Conservation (phyloP, 2,888 invertebrate genomes). For the Poecilus cupreus region DNA sequence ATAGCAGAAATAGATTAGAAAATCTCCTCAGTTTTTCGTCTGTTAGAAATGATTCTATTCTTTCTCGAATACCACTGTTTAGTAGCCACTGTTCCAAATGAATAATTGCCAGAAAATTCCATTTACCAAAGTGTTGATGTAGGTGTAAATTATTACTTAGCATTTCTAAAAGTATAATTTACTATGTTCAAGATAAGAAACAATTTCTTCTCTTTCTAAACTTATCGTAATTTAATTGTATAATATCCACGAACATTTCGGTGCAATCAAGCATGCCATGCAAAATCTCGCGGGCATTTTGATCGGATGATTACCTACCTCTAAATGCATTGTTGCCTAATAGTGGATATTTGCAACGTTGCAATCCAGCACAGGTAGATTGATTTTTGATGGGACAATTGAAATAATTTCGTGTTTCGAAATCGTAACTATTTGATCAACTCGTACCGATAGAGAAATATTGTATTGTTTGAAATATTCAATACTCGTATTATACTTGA, state of each 20-base stretch:
- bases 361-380: background rate
- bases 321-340: conserved; percentile 26
- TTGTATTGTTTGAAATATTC: too few relatives aligned
- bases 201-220: conserved; percentile 17
- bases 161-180: conserved; percentile 19
- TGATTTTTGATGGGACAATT: background rate
- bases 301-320: conserved; percentile 17
- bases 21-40: too few relatives aligned
- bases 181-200: conserved; percentile 8
- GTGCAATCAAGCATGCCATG: conserved; percentile 20
- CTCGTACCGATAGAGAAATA: too few relatives aligned
- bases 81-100: too few relatives aligned
- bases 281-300: conserved; percentile 24
- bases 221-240: conserved; percentile 24
- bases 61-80: too few relatives aligned
- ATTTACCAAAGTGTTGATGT: conserved; percentile 3
- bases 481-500: too few relatives aligned
- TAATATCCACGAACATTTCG: background rate
- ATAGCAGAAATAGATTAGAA: too few relatives aligned
- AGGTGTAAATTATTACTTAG: conserved; percentile 35
- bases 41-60: too few relatives aligned
- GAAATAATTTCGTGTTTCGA: background rate
- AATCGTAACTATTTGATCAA: background rate
- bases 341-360: conserved; percentile 5
- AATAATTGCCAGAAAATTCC: background rate